phyloP scores from a whole-genome alignment of 2,797 vertebrate genomes.

The Acipenser oxyrinchus region DNA sequence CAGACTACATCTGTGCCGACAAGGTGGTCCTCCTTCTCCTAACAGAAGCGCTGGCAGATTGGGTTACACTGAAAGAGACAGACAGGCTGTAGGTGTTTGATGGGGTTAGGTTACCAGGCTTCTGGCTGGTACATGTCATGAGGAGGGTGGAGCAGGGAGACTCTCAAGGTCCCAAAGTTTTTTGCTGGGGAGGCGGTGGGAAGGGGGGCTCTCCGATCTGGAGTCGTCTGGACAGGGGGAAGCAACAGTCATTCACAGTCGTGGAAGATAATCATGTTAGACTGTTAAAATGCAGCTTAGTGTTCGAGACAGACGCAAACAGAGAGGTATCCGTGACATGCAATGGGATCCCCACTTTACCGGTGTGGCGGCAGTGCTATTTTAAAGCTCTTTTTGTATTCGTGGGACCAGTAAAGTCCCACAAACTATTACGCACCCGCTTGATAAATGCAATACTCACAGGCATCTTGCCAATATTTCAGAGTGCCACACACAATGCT shows the following conservation, averaged over 20 bases:
- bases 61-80: not conserved
- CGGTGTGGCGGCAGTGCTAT: too few relatives aligned
- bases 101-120: not conserved
- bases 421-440: too few relatives aligned
- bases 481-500: too few relatives aligned
- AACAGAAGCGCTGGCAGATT: not conserved
- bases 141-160: not conserved
- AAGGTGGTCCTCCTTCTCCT: not conserved
- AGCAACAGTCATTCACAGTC: not conserved
- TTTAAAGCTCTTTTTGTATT: too few relatives aligned
- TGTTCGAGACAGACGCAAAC: not conserved
- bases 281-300: not conserved
- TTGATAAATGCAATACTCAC: too few relatives aligned
- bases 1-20: not conserved
- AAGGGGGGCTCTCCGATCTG: not conserved
- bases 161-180: too few relatives aligned
- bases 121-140: not conserved
- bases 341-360: not conserved
- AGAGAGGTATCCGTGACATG: not conserved
- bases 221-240: slow-evolving; percentile 1
- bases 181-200: too few relatives aligned
- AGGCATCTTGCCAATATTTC: too few relatives aligned
- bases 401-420: too few relatives aligned
- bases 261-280: not conserved
- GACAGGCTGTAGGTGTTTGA: not conserved